Evolutionary conservation across 2,797 vertebrate genomes (phyloP), one percentile per base, ranked within the genome.

Genomic region (Lates japonicus): DNA sequence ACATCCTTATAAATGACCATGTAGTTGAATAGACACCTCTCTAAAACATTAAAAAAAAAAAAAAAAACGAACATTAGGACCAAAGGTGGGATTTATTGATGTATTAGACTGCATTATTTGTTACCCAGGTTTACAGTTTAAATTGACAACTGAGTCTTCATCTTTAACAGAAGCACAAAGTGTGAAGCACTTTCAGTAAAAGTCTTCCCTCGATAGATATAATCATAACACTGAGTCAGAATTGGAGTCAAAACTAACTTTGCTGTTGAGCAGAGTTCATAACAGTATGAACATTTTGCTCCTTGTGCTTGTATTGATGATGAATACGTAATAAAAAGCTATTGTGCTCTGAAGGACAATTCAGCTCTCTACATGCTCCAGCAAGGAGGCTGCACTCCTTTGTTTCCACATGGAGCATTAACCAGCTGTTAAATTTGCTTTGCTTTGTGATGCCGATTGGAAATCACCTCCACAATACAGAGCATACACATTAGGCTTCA

Each of bases 381-480:
- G 5, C n/a, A 5, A 37, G 58, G 70, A 74, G 42, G 39, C 31
- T 37, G 16, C 49, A 7, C 35, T 46, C 17, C 29, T 83, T 68
- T 87, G 67, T 48, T 66, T 62, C 64, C 29, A 19, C 48, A 44
- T 8, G 10, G 81, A 85, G 66, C 70, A 41, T 72, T 62, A 22
- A 79, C 39, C 70, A 71, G 60, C 70, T 78, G 82, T 66, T 78
- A 31, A 70, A 83, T 69, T 58, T 1, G 48, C 64, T 73, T 5
- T 39, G 22, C 72, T 81, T 70, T 76, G 60, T 79, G 54, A 41
- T 46, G 74, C 62, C 13, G 7, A 60, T 77, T 1, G 11, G 66
- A 82, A 79, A 80, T 83, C 89, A 68, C 73, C 8, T 62, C 29
- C 49, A 67, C 71, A 67, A 74, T 7, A 66, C 74, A 63, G 42